A percentile compares a stretch with the other conserved stretches of the same genome.
phyloP scores from a whole-genome alignment of 2,888 invertebrate genomes.

The Drosophila neutralis region DNA sequence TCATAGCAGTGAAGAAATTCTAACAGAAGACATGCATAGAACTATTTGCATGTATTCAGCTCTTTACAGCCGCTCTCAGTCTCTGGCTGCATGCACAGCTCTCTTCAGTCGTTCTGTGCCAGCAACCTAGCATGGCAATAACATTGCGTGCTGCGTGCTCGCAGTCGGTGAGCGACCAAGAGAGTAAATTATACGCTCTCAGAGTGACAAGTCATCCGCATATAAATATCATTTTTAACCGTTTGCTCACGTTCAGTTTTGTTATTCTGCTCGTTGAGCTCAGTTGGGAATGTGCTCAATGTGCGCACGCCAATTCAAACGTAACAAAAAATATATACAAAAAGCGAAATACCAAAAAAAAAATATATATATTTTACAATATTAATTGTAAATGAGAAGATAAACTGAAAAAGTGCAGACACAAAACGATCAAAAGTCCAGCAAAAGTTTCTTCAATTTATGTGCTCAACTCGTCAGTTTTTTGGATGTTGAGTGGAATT shows the following conservation, averaged over 20 bases:
- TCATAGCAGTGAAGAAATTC: neutral
- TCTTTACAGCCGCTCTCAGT: neutral
- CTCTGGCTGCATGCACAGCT: neutral
- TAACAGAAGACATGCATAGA: neutral
- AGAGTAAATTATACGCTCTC: constrained; percentile 25
- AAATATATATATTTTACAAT: constrained; percentile 27
- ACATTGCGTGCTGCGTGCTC: constrained; percentile 8
- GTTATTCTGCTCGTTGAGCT: constrained; percentile 54
- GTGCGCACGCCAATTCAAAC: constrained; percentile 31
- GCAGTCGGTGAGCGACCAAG: constrained; percentile 9
- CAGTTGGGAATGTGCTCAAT: constrained; percentile 33
- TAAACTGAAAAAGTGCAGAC: constrained; percentile 14
- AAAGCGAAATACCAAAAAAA: constrained; percentile 25
- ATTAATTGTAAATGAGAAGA: constrained; percentile 16
- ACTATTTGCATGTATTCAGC: neutral
- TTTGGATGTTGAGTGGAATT: constrained; percentile 41
- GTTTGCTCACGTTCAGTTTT: constrained; percentile 42
- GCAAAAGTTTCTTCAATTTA: constrained; percentile 10
- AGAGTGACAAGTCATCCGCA: constrained; percentile 18
- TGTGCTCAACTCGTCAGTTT: constrained; percentile 48
- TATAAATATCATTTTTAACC: constrained; percentile 58
- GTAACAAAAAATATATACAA: constrained; percentile 22
- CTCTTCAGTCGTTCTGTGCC: neutral
- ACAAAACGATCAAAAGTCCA: constrained; percentile 4
- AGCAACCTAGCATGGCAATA: neutral